Evolutionary conservation across 2,888 invertebrate species (phyloP).

Genomic region (Scelioninae gen. 1): DNA sequence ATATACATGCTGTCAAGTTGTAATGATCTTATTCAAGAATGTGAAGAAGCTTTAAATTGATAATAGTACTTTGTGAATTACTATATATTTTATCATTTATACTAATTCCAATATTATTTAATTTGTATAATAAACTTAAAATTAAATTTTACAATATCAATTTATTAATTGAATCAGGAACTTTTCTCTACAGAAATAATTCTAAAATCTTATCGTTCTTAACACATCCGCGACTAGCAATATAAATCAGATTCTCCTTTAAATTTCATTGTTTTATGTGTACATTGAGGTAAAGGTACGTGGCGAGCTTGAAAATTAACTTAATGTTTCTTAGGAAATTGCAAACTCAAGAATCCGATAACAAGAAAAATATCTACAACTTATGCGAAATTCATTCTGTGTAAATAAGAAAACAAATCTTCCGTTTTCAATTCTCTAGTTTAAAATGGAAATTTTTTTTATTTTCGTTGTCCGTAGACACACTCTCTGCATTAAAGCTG

Average conservation of each 20-base stretch:
- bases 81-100: too few species aligned
- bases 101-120: background rate
- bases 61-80: too few species aligned
- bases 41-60: too few species aligned
- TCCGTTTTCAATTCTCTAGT: constrained; percentile 41
- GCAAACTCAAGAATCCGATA: constrained; percentile 33
- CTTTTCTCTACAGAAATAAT: background rate
- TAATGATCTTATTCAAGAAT: background rate
- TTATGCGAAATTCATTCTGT: constrained; percentile 53
- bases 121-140: too few species aligned
- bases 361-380: constrained; percentile 56
- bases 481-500: constrained; percentile 41
- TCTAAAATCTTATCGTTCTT: background rate
- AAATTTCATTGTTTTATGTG: constrained; percentile 45
- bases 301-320: constrained; percentile 40
- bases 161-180: background rate
- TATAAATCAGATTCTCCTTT: constrained; percentile 35
- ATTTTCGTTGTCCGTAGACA: constrained; percentile 22
- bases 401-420: constrained; percentile 52
- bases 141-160: background rate
- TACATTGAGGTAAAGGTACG: constrained; percentile 25
- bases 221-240: background rate
- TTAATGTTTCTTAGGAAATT: constrained; percentile 49
- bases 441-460: constrained; percentile 24
- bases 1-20: background rate